Percentiles rank a stretch among this genome's conserved stretches.
phyloP scores from a whole-genome alignment of 2,888 invertebrate species.

The Yponomeuta malinellus region DNA sequence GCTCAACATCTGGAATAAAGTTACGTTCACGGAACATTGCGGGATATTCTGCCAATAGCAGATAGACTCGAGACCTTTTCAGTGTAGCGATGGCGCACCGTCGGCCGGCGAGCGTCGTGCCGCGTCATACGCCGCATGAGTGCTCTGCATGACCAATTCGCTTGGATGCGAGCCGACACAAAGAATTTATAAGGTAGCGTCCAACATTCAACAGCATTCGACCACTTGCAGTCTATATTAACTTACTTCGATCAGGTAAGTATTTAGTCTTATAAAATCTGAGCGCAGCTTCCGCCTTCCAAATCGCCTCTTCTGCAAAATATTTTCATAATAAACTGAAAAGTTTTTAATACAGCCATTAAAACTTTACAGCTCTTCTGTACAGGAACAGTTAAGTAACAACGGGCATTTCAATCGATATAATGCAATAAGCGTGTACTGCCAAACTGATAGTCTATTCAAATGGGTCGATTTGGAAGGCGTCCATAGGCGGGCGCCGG shows the following conservation, averaged over 20 bases:
- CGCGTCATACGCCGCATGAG: constrained; percentile 4
- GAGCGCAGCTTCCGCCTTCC: too few relatives aligned
- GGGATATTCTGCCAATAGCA: not conserved
- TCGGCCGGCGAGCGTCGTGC: not conserved
- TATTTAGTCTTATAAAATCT: not conserved
- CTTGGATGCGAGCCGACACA: not conserved
- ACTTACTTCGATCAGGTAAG: constrained; percentile 2
- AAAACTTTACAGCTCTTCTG: too few relatives aligned
- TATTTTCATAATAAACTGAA: too few relatives aligned
- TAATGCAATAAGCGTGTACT: constrained; percentile 53
- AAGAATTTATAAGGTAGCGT: constrained; percentile 11
- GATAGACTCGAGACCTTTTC: not conserved
- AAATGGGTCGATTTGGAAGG: constrained; percentile 65
- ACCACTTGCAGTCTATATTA: not conserved
- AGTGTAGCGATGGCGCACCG: not conserved
- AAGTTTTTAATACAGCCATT: too few relatives aligned
- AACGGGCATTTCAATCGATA: constrained; percentile 29
- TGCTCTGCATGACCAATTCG: constrained; percentile 14
- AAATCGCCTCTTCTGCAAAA: too few relatives aligned
- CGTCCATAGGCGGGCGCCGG: constrained; percentile 48
- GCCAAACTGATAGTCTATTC: constrained; percentile 51
- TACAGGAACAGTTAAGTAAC: not conserved
- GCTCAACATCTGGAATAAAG: constrained; percentile 16
- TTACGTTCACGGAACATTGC: not conserved
- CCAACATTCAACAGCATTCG: not conserved